Conservation (phyloP, 2,888 invertebrate genomes). For the Mesorhabditis belari region DNA sequence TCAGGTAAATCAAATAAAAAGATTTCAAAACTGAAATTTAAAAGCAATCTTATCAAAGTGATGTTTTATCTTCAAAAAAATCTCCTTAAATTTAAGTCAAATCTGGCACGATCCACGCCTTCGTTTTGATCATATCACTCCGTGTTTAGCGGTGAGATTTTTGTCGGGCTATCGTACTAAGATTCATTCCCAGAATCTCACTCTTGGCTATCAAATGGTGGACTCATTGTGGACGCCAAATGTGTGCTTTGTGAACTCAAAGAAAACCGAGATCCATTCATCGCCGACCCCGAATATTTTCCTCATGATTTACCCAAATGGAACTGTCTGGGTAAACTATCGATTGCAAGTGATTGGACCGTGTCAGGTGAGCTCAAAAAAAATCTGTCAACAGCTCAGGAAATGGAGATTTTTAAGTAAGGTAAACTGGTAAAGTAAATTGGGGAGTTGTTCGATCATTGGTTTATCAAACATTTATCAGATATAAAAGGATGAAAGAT, state of each 20-base stretch:
- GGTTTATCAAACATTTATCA: too few species aligned
- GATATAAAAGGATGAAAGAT: too few species aligned
- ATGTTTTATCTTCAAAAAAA: neutral
- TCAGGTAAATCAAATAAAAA: conserved; percentile 24
- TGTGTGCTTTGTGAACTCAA: conserved; percentile 51
- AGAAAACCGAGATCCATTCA: conserved; percentile 48
- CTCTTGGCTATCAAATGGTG: conserved; percentile 45
- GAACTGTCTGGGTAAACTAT: conserved; percentile 50
- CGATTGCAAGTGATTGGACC: conserved; percentile 47
- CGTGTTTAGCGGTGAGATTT: conserved; percentile 5
- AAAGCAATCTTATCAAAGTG: too few species aligned
- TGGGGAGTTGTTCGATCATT: too few species aligned
- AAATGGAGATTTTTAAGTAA: too few species aligned
- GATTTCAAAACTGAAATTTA: neutral
- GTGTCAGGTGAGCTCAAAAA: conserved; percentile 27
- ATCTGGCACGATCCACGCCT: conserved; percentile 49
- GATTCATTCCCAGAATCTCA: conserved; percentile 37
- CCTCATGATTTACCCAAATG: conserved; percentile 50
- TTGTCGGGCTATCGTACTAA: neutral
- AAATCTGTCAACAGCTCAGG: too few species aligned
- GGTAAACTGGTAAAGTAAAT: too few species aligned
- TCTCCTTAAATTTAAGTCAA: conserved; percentile 33
- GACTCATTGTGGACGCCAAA: conserved; percentile 50
- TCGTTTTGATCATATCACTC: conserved; percentile 34
- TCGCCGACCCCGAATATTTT: conserved; percentile 51